A percentile compares a stretch with the other conserved stretches of the same genome.
Evolutionary conservation across 2,797 vertebrate genomes (phyloP).

Genomic region (Megalops cyprinoides): DNA sequence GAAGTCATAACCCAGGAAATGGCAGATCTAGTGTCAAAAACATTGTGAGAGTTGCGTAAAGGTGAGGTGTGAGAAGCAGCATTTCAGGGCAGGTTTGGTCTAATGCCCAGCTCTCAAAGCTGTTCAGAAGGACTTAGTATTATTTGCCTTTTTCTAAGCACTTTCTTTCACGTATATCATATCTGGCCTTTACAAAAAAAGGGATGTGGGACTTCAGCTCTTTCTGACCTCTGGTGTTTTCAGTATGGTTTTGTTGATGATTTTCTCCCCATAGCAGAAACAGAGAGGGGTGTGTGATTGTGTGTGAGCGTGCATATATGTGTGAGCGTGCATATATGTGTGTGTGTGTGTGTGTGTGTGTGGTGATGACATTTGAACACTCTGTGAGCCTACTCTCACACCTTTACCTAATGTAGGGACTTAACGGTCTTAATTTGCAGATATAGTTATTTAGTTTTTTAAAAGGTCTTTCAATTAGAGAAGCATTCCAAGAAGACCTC

Average conservation of each 20-base stretch:
- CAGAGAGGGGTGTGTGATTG: background rate
- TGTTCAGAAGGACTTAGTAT: conserved; percentile 17
- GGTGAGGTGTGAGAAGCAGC: background rate
- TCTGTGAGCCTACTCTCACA: background rate
- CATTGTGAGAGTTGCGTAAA: conserved; percentile 12
- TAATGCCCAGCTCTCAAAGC: background rate
- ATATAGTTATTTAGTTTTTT: background rate
- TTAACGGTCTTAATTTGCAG: conserved; percentile 14
- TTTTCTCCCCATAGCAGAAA: background rate
- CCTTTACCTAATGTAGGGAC: background rate
- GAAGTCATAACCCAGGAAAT: background rate
- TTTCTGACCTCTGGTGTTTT: background rate
- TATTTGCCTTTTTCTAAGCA: conserved; percentile 41
- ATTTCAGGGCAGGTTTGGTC: background rate
- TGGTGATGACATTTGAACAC: background rate
- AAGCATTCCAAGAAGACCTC: conserved; percentile 21
- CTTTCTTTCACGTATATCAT: conserved; percentile 46
- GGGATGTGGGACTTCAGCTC: conserved; percentile 48
- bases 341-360: background rate
- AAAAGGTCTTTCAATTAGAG: background rate
- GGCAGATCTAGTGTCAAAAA: conserved; percentile 22
- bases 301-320: too few species aligned
- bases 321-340: background rate
- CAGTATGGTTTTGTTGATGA: background rate
- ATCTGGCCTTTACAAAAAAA: conserved; percentile 45